Percentiles rank a stretch among this genome's conserved stretches.
phyloP scores from a whole-genome alignment of 2,797 vertebrate species.

The Acanthornis magna region DNA sequence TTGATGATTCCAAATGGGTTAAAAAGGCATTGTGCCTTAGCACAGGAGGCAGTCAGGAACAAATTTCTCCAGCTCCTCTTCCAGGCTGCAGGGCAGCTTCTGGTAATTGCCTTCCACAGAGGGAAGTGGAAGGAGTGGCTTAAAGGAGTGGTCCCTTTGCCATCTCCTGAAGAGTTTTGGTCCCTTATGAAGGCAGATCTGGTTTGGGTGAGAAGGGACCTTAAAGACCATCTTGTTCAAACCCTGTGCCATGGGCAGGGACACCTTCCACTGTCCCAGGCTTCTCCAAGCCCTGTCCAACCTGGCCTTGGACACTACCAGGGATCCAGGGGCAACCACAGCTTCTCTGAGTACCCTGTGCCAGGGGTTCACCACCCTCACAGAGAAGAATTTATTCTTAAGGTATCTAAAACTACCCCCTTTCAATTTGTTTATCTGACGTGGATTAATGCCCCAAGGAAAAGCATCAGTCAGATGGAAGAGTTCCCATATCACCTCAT shows the following conservation, averaged over 20 bases:
- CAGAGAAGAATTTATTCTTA: neutral
- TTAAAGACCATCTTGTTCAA: neutral
- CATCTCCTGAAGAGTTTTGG: neutral
- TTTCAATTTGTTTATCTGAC: neutral
- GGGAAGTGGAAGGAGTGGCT: neutral
- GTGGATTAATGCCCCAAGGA: neutral
- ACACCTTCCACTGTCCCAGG: neutral
- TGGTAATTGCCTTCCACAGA: neutral
- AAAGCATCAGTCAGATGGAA: neutral
- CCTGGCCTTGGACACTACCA: neutral
- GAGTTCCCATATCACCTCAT: accelerated
- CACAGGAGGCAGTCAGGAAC: neutral
- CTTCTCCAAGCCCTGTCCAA: accelerated
- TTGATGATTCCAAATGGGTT: neutral
- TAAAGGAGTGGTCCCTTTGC: neutral
- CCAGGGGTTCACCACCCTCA: accelerated
- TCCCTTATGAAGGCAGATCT: neutral
- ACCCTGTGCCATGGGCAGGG: neutral
- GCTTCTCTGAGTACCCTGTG: neutral
- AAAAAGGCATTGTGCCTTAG: neutral
- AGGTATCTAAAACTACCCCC: neutral
- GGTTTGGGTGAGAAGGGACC: neutral
- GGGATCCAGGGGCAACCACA: neutral
- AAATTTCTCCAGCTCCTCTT: neutral
- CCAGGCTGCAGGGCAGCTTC: neutral